These are phyloP conservation scores for Cataglyphis altisquamis DNA, from an alignment of 2,888 invertebrate species.

Conservation along the genomic window DNA sequence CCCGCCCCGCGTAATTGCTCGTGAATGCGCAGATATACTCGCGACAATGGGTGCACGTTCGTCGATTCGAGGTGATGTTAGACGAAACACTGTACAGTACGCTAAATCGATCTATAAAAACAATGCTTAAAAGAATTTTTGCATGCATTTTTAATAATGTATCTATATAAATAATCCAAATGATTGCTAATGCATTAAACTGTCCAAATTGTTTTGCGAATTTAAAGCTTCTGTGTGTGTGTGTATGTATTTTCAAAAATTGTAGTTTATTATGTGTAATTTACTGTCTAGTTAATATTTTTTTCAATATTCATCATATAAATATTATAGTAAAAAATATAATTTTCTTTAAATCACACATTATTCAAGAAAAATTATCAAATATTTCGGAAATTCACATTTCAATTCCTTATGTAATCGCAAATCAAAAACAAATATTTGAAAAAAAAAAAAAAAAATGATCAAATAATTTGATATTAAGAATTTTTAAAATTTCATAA, in stretches of 20 bases:
- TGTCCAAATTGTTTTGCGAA: not conserved
- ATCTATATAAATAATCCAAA: not conserved
- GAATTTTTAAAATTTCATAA: not conserved
- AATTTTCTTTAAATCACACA: not conserved
- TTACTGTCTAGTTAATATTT: not conserved
- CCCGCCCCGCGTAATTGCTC: conserved; percentile 85
- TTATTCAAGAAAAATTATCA: not conserved
- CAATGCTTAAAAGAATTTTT: conserved; percentile 12
- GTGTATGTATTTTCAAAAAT: not conserved
- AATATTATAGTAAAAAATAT: not conserved
- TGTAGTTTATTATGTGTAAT: not conserved
- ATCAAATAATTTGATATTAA: not conserved
- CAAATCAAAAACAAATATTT: not conserved
- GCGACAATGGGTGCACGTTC: conserved; percentile 77
- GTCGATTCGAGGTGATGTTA: conserved; percentile 64
- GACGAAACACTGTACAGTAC: conserved; percentile 50
- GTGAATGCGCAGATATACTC: conserved; percentile 83
- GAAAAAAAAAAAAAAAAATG: not conserved
- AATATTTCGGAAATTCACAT: not conserved
- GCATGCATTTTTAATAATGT: not conserved
- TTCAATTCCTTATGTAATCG: not conserved
- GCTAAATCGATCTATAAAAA: conserved; percentile 29
- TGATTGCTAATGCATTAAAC: not conserved
- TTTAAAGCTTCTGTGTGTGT: not conserved
- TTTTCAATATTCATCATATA: not conserved